Evolutionary conservation across 2,888 invertebrate genomes (phyloP).

Genomic region (Gandaritis pyraliata): DNA sequence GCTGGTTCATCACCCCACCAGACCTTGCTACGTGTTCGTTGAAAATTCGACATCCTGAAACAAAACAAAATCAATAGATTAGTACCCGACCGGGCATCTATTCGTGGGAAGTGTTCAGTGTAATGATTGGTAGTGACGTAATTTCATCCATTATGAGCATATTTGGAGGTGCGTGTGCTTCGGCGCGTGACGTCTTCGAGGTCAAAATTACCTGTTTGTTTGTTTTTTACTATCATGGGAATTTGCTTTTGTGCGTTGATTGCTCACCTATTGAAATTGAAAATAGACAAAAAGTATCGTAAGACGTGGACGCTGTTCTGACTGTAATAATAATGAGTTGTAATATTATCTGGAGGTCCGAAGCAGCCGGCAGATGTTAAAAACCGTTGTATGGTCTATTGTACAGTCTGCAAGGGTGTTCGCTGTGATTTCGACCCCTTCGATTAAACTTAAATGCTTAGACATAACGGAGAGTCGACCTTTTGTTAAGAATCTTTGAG

Average conservation of each 20-base stretch:
- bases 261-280: conserved; percentile 46
- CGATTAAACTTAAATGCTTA: conserved; percentile 41
- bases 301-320: conserved; percentile 37
- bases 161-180: conserved; percentile 57
- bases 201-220: conserved; percentile 61
- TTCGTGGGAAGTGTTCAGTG: conserved; percentile 70
- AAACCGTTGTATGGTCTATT: conserved; percentile 81
- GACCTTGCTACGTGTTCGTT: conserved; percentile 87
- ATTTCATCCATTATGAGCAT: conserved; percentile 71
- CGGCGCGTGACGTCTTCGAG: conserved; percentile 70
- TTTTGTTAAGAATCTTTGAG: conserved; percentile 33
- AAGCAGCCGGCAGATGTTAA: conserved; percentile 72
- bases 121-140: conserved; percentile 78
- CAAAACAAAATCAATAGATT: conserved; percentile 61
- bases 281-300: conserved; percentile 46
- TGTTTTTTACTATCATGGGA: conserved; percentile 69
- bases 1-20: conserved; percentile 86
- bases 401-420: conserved; percentile 68
- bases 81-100: conserved; percentile 33
- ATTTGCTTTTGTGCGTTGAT: conserved; percentile 57
- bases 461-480: conserved; percentile 33
- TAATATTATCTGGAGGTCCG: conserved; percentile 50
- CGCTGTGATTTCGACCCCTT: conserved; percentile 75
- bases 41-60: conserved; percentile 87
- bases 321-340: conserved; percentile 55